Conservation (phyloP, 2,888 invertebrate genomes). For the Drosophila neutralis region DNA sequence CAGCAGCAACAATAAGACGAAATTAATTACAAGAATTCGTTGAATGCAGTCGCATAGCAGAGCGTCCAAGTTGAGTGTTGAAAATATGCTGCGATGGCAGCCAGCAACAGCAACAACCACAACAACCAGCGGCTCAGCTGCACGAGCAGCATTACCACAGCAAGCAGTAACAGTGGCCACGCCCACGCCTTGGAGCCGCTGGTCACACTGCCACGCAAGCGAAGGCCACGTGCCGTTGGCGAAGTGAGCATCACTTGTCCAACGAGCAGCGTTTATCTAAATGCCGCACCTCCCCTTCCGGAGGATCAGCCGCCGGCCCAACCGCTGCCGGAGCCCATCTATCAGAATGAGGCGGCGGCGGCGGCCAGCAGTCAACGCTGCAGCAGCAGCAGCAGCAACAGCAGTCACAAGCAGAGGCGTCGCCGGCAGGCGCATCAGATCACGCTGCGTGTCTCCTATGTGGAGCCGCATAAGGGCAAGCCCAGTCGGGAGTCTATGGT, state of each 20-base stretch:
- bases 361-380: conserved; percentile 41
- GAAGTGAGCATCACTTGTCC: conserved; percentile 83
- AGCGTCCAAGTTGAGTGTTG: conserved; percentile 25
- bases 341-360: conserved; percentile 75
- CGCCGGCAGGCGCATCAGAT: conserved; percentile 53
- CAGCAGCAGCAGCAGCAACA: conserved; percentile 7
- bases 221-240: conserved; percentile 84
- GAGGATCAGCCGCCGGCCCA: conserved; percentile 36
- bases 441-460: conserved; percentile 73
- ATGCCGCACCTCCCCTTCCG: conserved; percentile 44
- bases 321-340: conserved; percentile 78
- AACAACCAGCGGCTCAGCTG: conserved; percentile 57
- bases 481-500: conserved; percentile 71
- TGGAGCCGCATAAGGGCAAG: conserved; percentile 49
- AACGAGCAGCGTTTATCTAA: conserved; percentile 82
- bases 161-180: conserved; percentile 37
- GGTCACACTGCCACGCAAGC: conserved; percentile 83
- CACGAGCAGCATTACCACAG: conserved; percentile 45
- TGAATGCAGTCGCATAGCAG: conserved; percentile 43
- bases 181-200: conserved; percentile 36
- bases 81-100: conserved; percentile 50
- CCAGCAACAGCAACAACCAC: conserved; percentile 40
- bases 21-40: conserved; percentile 10
- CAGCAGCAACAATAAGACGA: conserved; percentile 24
- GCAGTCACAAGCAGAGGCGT: conserved; percentile 19